These are phyloP conservation scores for Apistogramma diplotaenia DNA, from an alignment of 2,113 vertebrate species.

Conservation along the genomic window DNA sequence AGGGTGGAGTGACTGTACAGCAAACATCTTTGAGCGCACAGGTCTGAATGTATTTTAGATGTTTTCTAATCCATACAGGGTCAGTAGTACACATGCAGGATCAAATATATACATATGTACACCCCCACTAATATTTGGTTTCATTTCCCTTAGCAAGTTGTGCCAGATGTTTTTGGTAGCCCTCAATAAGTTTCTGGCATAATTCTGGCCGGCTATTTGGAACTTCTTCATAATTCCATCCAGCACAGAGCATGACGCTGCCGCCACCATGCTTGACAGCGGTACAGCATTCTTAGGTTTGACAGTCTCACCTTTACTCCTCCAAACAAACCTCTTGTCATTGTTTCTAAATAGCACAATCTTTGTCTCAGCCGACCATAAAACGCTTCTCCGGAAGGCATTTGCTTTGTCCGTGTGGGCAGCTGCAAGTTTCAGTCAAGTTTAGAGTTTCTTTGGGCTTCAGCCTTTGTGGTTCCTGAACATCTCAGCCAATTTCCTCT, in stretches of 20 bases:
- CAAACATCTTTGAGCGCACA: neutral
- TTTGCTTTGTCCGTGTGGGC: neutral
- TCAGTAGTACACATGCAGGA: neutral
- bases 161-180: neutral
- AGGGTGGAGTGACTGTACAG: neutral
- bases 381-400: neutral
- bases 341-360: neutral
- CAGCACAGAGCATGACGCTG: neutral
- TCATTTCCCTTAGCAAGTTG: neutral
- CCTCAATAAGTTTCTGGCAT: neutral
- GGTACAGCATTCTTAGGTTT: no score
- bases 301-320: no score
- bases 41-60: neutral
- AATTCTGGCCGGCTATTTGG: neutral
- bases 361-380: neutral
- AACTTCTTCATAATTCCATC: neutral
- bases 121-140: neutral
- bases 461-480: neutral
- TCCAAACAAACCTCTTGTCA: neutral
- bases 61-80: neutral
- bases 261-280: neutral
- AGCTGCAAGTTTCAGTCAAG: neutral
- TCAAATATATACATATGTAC: no score
- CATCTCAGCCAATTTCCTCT: neutral
- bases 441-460: no score